Evolutionary conservation across 2,797 vertebrate genomes (phyloP).

Genomic region (Acanthiza pusilla): DNA sequence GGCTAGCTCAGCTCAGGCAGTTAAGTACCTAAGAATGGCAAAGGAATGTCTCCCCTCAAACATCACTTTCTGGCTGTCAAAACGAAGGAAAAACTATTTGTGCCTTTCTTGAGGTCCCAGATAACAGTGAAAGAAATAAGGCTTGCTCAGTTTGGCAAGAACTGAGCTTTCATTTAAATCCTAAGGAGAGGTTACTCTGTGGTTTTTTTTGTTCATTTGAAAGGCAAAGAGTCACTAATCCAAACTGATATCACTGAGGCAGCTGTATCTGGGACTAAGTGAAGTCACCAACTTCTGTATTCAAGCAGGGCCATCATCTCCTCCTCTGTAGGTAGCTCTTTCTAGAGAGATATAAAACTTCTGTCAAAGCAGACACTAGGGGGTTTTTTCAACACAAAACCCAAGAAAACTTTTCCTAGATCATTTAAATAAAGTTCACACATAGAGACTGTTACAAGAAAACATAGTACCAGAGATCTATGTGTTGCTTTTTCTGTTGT

Average conservation of each 20-base stretch:
- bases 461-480: neutral
- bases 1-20: neutral
- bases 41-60: neutral
- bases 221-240: neutral
- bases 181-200: neutral
- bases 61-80: neutral
- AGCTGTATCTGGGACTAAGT: neutral
- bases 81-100: neutral
- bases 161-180: neutral
- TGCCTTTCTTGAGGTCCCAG: neutral
- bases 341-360: neutral
- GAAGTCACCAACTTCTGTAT: neutral
- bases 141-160: neutral
- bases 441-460: neutral
- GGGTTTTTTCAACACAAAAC: neutral
- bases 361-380: neutral
- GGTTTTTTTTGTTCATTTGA: neutral
- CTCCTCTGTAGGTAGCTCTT: neutral
- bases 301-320: neutral
- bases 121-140: neutral
- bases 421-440: neutral
- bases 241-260: neutral
- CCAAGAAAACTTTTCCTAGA: neutral
- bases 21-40: neutral
- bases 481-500: neutral